These are phyloP conservation scores for Orientallactaga bullata DNA, from an alignment of 2,113 vertebrate species.

Conservation along the genomic window DNA sequence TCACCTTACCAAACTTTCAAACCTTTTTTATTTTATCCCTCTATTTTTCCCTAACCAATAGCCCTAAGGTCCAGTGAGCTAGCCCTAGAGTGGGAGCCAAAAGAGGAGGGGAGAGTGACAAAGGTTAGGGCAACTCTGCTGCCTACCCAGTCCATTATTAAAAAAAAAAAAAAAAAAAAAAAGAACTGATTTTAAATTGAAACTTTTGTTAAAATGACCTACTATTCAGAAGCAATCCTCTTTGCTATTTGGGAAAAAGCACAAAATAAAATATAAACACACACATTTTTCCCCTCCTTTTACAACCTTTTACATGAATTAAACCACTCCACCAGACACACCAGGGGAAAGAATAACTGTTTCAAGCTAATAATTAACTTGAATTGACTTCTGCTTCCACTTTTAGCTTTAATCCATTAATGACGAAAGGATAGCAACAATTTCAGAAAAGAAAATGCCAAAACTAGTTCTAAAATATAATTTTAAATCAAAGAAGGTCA, in stretches of 20 bases:
- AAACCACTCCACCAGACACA: neutral
- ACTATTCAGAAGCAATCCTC: neutral
- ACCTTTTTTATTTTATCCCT: neutral
- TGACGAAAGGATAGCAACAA: neutral
- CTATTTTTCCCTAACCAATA: neutral
- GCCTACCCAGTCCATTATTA: neutral
- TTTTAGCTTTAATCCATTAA: conserved; percentile 23
- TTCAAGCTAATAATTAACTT: conserved; percentile 13
- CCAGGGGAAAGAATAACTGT: neutral
- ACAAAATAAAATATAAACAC: conserved; percentile 32
- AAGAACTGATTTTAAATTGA: conserved; percentile 1
- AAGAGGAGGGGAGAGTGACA: neutral
- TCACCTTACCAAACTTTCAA: neutral
- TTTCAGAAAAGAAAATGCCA: conserved; percentile 44
- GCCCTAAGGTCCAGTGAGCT: neutral
- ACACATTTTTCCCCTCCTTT: neutral
- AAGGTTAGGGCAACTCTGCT: neutral
- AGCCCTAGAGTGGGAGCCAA: neutral
- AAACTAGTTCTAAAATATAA: neutral
- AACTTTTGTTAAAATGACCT: conserved; percentile 28
- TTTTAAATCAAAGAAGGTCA: conserved; percentile 15
- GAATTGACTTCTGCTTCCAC: neutral
- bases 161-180: too few species aligned
- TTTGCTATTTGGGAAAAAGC: neutral
- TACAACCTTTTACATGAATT: conserved; percentile 60